Conservation (phyloP, 2,888 invertebrate species). For the Leucophenga maculata region DNA sequence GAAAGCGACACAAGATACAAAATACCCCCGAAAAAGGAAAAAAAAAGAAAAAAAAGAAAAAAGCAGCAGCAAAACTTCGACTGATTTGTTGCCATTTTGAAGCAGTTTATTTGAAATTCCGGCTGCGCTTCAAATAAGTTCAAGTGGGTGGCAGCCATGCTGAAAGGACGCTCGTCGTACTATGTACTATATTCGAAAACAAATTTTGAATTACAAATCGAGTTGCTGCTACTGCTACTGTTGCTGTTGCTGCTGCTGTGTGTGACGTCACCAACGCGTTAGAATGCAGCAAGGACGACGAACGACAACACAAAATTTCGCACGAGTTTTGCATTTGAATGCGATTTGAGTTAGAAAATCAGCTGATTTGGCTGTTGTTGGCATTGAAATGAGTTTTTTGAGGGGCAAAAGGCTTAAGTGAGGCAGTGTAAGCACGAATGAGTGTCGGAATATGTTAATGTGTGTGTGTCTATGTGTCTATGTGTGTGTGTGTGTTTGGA, state of each 20-base stretch:
- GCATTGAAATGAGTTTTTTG: not conserved
- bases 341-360: constrained; percentile 49
- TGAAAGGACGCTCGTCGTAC: not conserved
- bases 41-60: constrained; percentile 7
- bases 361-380: constrained; percentile 38
- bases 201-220: constrained; percentile 68
- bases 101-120: constrained; percentile 58
- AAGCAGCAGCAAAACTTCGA: constrained; percentile 11
- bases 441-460: not conserved
- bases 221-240: constrained; percentile 36
- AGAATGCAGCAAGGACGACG: constrained; percentile 54
- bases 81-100: constrained; percentile 24
- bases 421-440: not conserved
- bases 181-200: constrained; percentile 53
- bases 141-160: constrained; percentile 45
- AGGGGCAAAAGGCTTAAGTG: not conserved
- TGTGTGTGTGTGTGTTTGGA: constrained; percentile 4
- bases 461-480: not conserved
- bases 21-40: not conserved
- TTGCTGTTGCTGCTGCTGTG: constrained; percentile 40
- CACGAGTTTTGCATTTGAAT: constrained; percentile 69
- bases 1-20: constrained; percentile 35
- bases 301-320: constrained; percentile 55
- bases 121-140: constrained; percentile 51
- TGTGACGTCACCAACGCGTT: constrained; percentile 48